Evolutionary conservation across 2,797 vertebrate genomes (phyloP), one percentile per base, ranked within the genome.

Genomic region (Coranthus polyacanthus): DNA sequence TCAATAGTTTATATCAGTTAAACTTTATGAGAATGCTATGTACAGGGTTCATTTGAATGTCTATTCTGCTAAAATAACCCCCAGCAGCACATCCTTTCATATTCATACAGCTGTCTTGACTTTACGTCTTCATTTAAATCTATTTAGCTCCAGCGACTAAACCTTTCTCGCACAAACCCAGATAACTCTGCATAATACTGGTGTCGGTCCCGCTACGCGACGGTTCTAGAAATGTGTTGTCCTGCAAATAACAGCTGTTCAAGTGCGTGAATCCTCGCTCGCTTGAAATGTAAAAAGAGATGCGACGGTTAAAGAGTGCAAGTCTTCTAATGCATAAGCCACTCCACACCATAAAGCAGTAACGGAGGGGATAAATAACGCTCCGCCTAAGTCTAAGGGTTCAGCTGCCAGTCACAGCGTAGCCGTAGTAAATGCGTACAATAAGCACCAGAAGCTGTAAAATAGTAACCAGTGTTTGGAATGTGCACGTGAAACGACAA

Each of bases 1-100:
- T 92, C 89, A 91, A 78, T 78, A 77, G 84, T 81, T 83, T 91
- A 85, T 75, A 86, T 80, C 46, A 51, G 68, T 82, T 70, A 82
- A 83, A 78, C 46, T 1, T 45, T 22, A 52, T 55, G 18, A 72
- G 42, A 38, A 72, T 43, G 63, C 26, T 80, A 82, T 83, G 39
- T 82, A 83, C 81, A 84, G 41, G 13, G 24, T 53, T 67, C 44
- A 29, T 67, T 53, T 24, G 2, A 44, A 42, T n/a, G 12, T 47
- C 56, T 58, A 22, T 6, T 5, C 46, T 60, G 44, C 47, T 65
- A 72, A 79, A 78, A 72, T 54, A 65, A 55, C 47, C 60, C 46
- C 0, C 5, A 11, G 15, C 46, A 16, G 3, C 39, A 15, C 18
- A 4, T 43, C 15, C 10, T 56, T 24, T 69, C 13, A 36, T 38